phyloP scores from a whole-genome alignment of 2,888 invertebrate genomes.

The Ormia ochracea region DNA sequence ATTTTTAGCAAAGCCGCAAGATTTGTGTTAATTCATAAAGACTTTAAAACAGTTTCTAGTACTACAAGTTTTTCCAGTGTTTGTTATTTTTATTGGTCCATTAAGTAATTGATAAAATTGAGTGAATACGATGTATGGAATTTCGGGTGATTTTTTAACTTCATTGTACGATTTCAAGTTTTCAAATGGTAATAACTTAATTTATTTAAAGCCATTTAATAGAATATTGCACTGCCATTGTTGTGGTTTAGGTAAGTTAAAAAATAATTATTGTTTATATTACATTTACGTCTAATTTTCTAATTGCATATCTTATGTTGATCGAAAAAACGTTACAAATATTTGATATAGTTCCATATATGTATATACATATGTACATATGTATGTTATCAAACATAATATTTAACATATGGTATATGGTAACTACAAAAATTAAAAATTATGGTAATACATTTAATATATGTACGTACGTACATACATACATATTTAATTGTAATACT shows the following conservation, averaged over 20 bases:
- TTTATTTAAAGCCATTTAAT: slow-evolving; percentile 48
- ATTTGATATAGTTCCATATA: too few relatives aligned
- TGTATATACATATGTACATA: too few relatives aligned
- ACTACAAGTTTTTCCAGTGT: not conserved
- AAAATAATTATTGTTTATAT: not conserved
- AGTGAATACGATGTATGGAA: not conserved
- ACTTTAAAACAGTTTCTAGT: not conserved
- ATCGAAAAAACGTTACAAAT: slow-evolving; percentile 44
- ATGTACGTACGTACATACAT: not conserved
- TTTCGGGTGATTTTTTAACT: not conserved
- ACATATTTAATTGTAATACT: too few relatives aligned
- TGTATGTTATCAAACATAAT: too few relatives aligned
- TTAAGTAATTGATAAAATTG: slow-evolving; percentile 26
- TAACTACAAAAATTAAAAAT: too few relatives aligned
- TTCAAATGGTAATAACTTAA: slow-evolving; percentile 26
- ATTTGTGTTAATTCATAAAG: slow-evolving; percentile 1
- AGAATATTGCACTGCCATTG: slow-evolving; percentile 45
- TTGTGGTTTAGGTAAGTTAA: slow-evolving; percentile 46
- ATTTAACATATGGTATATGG: too few relatives aligned
- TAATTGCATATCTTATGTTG: slow-evolving; percentile 8
- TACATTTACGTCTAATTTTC: not conserved
- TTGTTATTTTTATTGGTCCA: slow-evolving; percentile 39
- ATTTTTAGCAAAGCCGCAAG: slow-evolving; percentile 15
- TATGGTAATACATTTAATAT: too few relatives aligned
- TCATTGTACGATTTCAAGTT: not conserved